phyloP scores from a whole-genome alignment of 2,888 invertebrate genomes.

The Dolichomitus sp. region DNA sequence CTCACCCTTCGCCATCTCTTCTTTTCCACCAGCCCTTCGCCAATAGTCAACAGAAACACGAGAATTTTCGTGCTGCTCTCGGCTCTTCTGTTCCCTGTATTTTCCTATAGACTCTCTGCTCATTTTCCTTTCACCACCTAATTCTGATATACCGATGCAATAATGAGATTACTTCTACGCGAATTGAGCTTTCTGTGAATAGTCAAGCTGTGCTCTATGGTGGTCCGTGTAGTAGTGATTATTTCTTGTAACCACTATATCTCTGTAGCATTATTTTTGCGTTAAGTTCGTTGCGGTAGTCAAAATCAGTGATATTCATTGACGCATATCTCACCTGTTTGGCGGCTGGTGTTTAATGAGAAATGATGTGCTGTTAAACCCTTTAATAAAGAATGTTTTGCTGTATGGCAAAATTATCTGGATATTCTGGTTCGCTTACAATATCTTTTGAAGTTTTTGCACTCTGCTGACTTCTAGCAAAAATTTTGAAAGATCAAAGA shows the following conservation, averaged over 20 bases:
- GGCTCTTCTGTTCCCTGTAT: background rate
- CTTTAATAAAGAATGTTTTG: too few relatives aligned
- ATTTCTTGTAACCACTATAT: background rate
- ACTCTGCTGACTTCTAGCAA: too few relatives aligned
- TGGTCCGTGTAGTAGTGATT: background rate
- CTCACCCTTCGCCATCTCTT: slow-evolving; percentile 10
- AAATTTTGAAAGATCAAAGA: too few relatives aligned
- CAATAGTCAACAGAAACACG: slow-evolving; percentile 3
- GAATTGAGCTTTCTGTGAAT: slow-evolving; percentile 55
- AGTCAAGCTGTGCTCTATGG: slow-evolving; percentile 48
- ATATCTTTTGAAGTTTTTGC: too few relatives aligned
- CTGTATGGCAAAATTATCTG: too few relatives aligned
- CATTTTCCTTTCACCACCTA: slow-evolving; percentile 36
- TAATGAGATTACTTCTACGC: slow-evolving; percentile 16
- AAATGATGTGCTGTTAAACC: too few relatives aligned
- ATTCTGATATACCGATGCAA: slow-evolving; percentile 65
- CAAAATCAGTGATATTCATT: too few relatives aligned
- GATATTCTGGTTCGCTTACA: too few relatives aligned
- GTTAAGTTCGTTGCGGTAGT: too few relatives aligned
- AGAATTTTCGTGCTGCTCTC: slow-evolving; percentile 9
- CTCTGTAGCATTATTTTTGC: too few relatives aligned
- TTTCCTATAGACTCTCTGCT: slow-evolving; percentile 4
- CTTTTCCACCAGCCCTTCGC: slow-evolving; percentile 32
- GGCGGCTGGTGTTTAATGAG: too few relatives aligned
- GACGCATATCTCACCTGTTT: too few relatives aligned